Evolutionary conservation across 2,888 invertebrate species (phyloP).

Genomic region (Caenorhabditis sp.): DNA sequence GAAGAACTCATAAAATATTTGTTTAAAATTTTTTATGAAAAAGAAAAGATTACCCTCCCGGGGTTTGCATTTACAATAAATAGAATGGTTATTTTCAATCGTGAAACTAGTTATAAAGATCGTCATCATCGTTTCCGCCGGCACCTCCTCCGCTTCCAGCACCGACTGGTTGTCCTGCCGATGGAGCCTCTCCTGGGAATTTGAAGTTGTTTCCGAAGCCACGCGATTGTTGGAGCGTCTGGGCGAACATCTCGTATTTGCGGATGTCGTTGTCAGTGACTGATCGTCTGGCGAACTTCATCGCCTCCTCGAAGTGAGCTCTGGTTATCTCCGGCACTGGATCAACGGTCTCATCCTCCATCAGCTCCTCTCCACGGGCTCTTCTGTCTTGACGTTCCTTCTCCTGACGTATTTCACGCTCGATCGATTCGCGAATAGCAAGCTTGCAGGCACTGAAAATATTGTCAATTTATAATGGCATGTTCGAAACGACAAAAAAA

Average conservation of each 20-base stretch:
- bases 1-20: neutral
- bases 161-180: conserved; percentile 36
- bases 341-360: conserved; percentile 87
- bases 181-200: conserved; percentile 83
- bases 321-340: conserved; percentile 98
- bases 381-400: conserved; percentile 89
- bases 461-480: no score
- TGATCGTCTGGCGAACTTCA: conserved; percentile 87
- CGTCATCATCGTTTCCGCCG: conserved; percentile 45
- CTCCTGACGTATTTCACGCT: conserved; percentile 94
- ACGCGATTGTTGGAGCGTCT: conserved; percentile 98
- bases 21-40: conserved; percentile 6
- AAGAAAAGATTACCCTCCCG: neutral
- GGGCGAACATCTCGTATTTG: conserved; percentile 99
- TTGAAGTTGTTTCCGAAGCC: conserved; percentile 97
- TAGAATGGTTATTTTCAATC: neutral
- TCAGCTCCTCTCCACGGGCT: conserved; percentile 86
- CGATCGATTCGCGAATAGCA: conserved; percentile 98
- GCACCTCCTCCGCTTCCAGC: conserved; percentile 20
- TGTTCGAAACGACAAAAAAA: no score
- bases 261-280: conserved; percentile 99
- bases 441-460: conserved; percentile 91
- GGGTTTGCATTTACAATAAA: conserved; percentile 47
- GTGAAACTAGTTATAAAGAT: conserved; percentile 37
- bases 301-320: conserved; percentile 95